Percentiles rank a stretch among this genome's conserved stretches.
These are phyloP conservation scores for Nasonia oneida DNA, from an alignment of 2,888 invertebrate species.

Conservation along the genomic window DNA sequence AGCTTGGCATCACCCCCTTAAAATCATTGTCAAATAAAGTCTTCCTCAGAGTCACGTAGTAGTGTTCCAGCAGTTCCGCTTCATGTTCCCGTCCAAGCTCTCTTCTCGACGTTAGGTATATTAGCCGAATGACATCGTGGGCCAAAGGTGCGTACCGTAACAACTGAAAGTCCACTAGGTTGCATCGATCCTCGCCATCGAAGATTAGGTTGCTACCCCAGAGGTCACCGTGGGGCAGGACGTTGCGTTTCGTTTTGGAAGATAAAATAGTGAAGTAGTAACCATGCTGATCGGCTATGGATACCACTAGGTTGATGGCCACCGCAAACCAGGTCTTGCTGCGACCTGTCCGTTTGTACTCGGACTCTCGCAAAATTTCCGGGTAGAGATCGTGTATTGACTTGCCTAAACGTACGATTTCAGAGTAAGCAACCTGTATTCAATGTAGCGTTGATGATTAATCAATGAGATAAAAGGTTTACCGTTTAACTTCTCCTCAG, in stretches of 20 bases:
- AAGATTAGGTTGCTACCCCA: conserved; percentile 56
- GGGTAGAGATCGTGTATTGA: conserved; percentile 69
- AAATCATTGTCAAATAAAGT: conserved; percentile 79
- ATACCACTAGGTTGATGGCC: conserved; percentile 65
- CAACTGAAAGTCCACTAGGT: conserved; percentile 51
- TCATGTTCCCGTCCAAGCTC: conserved; percentile 34
- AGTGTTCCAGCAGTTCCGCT: conserved; percentile 3
- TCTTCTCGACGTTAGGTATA: conserved; percentile 23
- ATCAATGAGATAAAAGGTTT: background rate
- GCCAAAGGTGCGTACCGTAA: conserved; percentile 53
- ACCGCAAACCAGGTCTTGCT: conserved; percentile 67
- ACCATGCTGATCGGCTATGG: conserved; percentile 68
- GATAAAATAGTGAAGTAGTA: conserved; percentile 58
- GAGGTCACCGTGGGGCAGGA: conserved; percentile 55
- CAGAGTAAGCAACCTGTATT: too few relatives aligned
- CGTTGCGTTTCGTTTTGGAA: conserved; percentile 77
- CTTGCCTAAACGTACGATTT: conserved; percentile 50
- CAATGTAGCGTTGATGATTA: too few relatives aligned
- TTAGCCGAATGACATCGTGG: conserved; percentile 54
- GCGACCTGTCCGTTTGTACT: conserved; percentile 64
- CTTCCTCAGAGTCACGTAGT: conserved; percentile 49
- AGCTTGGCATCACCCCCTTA: conserved; percentile 75
- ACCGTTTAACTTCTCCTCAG: conserved; percentile 69
- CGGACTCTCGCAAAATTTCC: conserved; percentile 68
- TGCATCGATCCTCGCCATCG: conserved; percentile 22